Evolutionary conservation across 2,888 invertebrate species (phyloP), one percentile per base, ranked within the genome.

Genomic region (Drosophila putrida): DNA sequence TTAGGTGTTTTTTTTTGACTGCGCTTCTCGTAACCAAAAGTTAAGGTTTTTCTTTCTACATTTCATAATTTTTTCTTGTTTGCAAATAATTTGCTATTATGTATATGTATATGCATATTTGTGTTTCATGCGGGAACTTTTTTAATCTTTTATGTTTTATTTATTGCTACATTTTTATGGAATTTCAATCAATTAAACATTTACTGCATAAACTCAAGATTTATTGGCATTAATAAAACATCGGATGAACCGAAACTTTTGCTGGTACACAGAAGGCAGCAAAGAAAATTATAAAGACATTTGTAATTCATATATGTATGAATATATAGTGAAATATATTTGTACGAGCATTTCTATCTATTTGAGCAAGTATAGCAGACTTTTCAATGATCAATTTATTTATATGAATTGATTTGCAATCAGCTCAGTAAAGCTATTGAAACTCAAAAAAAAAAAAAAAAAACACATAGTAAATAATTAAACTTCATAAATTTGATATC

Each of bases 111-210:
- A n/a, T n/a, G n/a, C n/a, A n/a, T n/a, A 27, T 49, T 65, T 38
- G 43, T 47, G 54, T 46, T 33, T 27, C 51, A 44, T 27, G 4
- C 11, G 6, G n/a, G 27, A 8, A 13, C n/a, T 9, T 3, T n/a
- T 53, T 69, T 38, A 2, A 36, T 25, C 15, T 57, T 61, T 47
- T 38, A 25, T 51, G 35, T 55, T 46, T 36, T 60, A 55, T 47
- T 62, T 62, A 57, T 62, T 61, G 60, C 77, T 33, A 44, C 15
- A 51, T 58, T 69, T 71, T 62, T 49, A 66, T 68, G 43, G 61
- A 47, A 60, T 71, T 55, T 58, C 53, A 61, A 71, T 74, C 70
- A 64, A 81, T 74, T 71, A 44, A 71, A 69, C n/a, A 68, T 54
- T 62, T 61, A 65, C 46, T 53, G 49, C 65, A 33, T 6, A 64